phyloP scores from a whole-genome alignment of 2,113 vertebrate species.

The Heliornis fulica region DNA sequence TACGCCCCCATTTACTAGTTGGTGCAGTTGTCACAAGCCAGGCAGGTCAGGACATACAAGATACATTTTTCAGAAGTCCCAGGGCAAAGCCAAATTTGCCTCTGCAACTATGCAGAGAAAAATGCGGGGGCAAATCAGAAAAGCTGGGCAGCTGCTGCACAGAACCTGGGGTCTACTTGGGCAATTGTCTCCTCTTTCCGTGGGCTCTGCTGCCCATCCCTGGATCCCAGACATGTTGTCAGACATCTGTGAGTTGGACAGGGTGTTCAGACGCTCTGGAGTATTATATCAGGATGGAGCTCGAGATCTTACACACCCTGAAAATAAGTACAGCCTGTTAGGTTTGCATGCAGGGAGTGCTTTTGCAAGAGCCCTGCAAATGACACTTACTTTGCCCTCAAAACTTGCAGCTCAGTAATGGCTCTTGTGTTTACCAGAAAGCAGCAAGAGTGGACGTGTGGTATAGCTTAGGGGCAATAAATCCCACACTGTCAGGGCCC shows the following conservation, averaged over 20 bases:
- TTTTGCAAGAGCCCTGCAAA: not conserved
- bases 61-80: constrained; percentile 52
- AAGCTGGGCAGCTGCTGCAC: constrained; percentile 15
- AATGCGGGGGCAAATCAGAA: constrained; percentile 17
- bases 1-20: constrained; percentile 39
- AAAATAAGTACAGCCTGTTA: not conserved
- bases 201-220: not conserved
- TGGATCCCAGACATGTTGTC: not conserved
- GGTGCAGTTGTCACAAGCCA: constrained; percentile 44
- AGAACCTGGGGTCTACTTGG: not conserved
- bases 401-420: not conserved
- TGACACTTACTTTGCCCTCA: not conserved
- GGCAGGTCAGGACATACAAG: constrained; percentile 58
- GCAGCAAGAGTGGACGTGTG: not conserved
- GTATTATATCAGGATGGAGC: not conserved
- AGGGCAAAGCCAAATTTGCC: constrained; percentile 30
- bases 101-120: constrained; percentile 23
- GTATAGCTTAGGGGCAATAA: not conserved
- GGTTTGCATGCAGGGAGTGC: not conserved
- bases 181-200: not conserved
- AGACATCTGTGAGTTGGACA: not conserved
- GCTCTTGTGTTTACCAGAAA: not conserved
- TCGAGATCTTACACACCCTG: not conserved
- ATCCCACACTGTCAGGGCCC: not conserved
- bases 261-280: not conserved